Base-by-base conservation (phyloP, 2,113 vertebrate species). In the Phasianus colchicus region DNA sequence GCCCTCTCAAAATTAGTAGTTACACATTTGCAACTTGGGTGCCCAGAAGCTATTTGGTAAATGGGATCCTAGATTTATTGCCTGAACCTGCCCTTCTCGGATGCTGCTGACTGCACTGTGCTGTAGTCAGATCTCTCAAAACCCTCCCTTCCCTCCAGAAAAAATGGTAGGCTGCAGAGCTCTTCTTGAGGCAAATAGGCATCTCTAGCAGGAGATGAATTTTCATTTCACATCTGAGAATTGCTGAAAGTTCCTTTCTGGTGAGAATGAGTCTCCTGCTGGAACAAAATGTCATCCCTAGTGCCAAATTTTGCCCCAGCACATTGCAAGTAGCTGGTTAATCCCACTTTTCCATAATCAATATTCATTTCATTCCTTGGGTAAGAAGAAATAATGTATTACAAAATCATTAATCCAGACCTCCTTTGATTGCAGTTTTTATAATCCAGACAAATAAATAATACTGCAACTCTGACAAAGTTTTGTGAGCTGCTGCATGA, bases 111-210 rank as follows among this genome's bases (percentile, higher is more conserved):
- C 72, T 95, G 69, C 4, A 10, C 60, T 78, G 65, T 69, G 93
- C 85, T 32, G 76, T 34, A 97, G 76, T 72, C 91, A 91, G 93
- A 95, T 88, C 6, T 38, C 29, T 95, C 88, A 84, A 72, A 66
- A 86, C 65, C 60, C 83, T 92, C 91, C 87, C 69, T 94, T 22
- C 88, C 94, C 90, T 95, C 61, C 92, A 96, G 92, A 92, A 94
- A 91, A 78, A 79, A 67, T 57, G n/a, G 55, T 52, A 86, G 54
- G 36, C 70, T 86, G 89, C 50, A 85, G 78, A 93, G 89, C 69
- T 78, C 64, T 94, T 96, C 91, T 95, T 47, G 78, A 91, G 79
- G 52, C 52, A 71, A 88, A 88, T 14, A n/a, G 85, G 75, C 34
- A 85, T 34, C 54, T 74, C 3, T 5, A 74, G 61, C 65, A 61